Base-by-base conservation (phyloP, 2,797 vertebrate genomes). In the Lates japonicus region DNA sequence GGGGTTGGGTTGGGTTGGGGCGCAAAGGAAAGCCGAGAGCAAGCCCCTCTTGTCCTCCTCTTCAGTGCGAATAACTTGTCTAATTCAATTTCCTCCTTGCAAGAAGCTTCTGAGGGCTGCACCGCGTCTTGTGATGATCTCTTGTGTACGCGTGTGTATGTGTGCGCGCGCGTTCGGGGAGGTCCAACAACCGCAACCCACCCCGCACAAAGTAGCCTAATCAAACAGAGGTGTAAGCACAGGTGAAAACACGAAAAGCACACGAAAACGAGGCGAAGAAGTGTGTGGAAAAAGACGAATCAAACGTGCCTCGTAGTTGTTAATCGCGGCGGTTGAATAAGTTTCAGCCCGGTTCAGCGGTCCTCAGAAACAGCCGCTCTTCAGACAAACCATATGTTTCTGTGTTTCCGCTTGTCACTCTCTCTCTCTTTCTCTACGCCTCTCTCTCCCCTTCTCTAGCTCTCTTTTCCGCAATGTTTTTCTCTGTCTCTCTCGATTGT, bases 381-480 rank as follows among this genome's bases (percentile, higher is more conserved):
- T 54, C 85, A 54, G 8, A 70, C 81, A 60, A 80, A 90, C 81
- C 93, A 91, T 94, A 93, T 93, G 92, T 86, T 88, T 86, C 42
- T 76, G 70, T 74, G 58, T 83, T 81, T 83, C 78, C 79, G 86
- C 52, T 20, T 41, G 63, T 70, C 76, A 68, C 65, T 67, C 71
- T 60, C 74, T 13, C 52, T 72, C 42, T 61, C 65, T 69, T 19
- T 49, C 65, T 49, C n/a, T 46, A 37, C 35, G 37, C 9, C 37
- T 37, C 37, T 55, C 62, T 70, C 6, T 33, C 51, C 55, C 63
- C 10, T 17, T 22, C 4, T 10, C 6, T 25, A 25, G 6, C 52
- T 55, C 7, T 55, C 52, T 31, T 31, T 31, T 55, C 17, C 33
- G 16, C 3, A 14, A 3, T 63, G 16, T 46, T 39, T n/a, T 6